Evolutionary conservation across 2,888 invertebrate genomes (phyloP), one percentile per base, ranked within the genome.

Genomic region (Lapara coniferarum): DNA sequence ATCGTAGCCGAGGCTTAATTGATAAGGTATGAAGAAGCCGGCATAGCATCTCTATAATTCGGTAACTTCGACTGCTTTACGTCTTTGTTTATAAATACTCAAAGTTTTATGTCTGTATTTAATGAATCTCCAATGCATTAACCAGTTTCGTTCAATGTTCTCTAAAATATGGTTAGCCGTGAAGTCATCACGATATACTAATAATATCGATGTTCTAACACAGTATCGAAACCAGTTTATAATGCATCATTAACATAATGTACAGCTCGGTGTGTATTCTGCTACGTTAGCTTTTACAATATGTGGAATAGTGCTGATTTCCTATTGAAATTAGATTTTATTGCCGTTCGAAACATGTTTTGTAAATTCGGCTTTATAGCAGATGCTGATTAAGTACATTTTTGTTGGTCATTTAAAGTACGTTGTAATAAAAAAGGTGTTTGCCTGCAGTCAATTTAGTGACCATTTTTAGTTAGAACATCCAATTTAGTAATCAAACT

Each of bases 171-270:
- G 56, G 7, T 16, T 16, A 63, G 49, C 19, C 19, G 13, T 63
- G 63, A 63, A 63, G 63, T 63, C 63, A 63, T 63, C 63, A 44
- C 14, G 14, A 25, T 37, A 7, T 30, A 57, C 68, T 69, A 69
- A 69, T 59, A 69, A 69, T 69, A 69, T 69, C 59, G 68, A 53
- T 69, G 68, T 46, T 69, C 63, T 69, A 69, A 68, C 56, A 57
- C 51, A 49, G 68, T 58, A 58, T 49, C n/a, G 63, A 63, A 69
- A 69, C 68, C 14, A 63, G 68, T 69, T 69, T 63, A 44, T 44
- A 53, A 59, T 69, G 68, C 59, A 63, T 14, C 59, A 59, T 68
- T 68, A 63, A 46, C 63, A 63, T 63, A 63, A 63, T 49, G 63
- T 63, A 63, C 49, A 13, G 63, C 49, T 63, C 25, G 63, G 63